Evolutionary conservation across 2,888 invertebrate genomes (phyloP).

Genomic region (Drosophila nigricruria): DNA sequence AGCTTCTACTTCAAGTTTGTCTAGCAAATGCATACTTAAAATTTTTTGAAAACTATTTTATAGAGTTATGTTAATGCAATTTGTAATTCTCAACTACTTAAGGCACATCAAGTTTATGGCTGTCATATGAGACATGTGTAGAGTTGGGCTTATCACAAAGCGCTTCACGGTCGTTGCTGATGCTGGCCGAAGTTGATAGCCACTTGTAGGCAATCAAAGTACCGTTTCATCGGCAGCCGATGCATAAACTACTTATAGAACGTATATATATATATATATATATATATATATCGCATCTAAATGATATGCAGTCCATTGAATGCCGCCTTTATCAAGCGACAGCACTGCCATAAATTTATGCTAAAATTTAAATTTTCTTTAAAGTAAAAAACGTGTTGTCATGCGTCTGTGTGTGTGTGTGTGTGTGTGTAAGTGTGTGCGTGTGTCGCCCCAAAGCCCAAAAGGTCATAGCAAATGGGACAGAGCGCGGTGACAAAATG

Average conservation of each 20-base stretch:
- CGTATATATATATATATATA: slow-evolving; percentile 33
- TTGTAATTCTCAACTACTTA: slow-evolving; percentile 18
- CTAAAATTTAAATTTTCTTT: slow-evolving; percentile 79
- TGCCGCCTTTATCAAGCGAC: slow-evolving; percentile 54
- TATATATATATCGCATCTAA: slow-evolving; percentile 50
- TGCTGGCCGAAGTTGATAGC: slow-evolving; percentile 25
- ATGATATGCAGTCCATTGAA: slow-evolving; percentile 58
- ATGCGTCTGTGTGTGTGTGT: slow-evolving; percentile 13
- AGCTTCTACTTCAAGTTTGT: not conserved
- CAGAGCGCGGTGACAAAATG: slow-evolving; percentile 67
- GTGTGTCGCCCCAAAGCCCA: slow-evolving; percentile 28
- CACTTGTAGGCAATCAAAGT: slow-evolving; percentile 63
- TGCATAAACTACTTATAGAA: slow-evolving; percentile 59
- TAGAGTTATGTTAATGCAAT: slow-evolving; percentile 1
- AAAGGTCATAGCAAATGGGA: slow-evolving; percentile 65
- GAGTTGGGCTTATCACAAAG: slow-evolving; percentile 30
- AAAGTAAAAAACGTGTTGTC: slow-evolving; percentile 48
- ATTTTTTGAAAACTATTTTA: not conserved
- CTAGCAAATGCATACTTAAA: not conserved
- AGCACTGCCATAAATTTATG: slow-evolving; percentile 71
- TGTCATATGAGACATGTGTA: not conserved
- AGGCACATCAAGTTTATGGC: slow-evolving; percentile 3
- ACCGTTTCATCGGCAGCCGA: slow-evolving; percentile 56
- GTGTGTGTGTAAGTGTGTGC: slow-evolving; percentile 26
- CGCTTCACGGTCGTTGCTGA: slow-evolving; percentile 42